A percentile compares a stretch with the other conserved stretches of the same genome.
These are phyloP conservation scores for Arge pagana DNA, from an alignment of 2,888 invertebrate genomes.

Conservation along the genomic window DNA sequence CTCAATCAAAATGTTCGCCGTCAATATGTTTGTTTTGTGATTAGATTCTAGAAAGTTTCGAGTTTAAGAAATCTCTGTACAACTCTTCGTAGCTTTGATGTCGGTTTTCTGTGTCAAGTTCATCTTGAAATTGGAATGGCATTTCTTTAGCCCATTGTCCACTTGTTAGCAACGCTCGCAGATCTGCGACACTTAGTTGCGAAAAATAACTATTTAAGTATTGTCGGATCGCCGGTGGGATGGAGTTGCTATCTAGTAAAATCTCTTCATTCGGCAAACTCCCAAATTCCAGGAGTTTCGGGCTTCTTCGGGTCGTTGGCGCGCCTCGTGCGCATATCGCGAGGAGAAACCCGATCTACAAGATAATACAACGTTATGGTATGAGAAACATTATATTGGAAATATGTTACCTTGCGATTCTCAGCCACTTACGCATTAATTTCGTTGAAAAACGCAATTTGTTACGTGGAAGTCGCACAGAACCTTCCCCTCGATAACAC, in stretches of 20 bases:
- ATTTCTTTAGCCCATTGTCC: conserved; percentile 6
- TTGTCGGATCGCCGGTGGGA: not conserved
- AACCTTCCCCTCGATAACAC: no score
- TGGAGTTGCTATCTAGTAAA: conserved; percentile 10
- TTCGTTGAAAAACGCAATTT: no score
- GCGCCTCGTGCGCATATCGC: not conserved
- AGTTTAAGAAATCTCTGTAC: conserved; percentile 10
- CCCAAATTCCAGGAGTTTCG: not conserved
- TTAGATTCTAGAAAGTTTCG: no score
- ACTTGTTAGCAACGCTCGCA: not conserved
- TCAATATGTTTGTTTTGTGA: no score
- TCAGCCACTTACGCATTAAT: no score
- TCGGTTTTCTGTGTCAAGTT: conserved; percentile 4
- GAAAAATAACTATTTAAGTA: conserved; percentile 14
- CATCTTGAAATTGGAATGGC: conserved; percentile 7
- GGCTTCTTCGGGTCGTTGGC: not conserved
- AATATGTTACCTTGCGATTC: no score
- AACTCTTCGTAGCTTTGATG: conserved; percentile 8
- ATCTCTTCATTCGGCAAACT: not conserved
- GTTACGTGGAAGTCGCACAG: no score
- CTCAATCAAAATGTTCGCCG: no score
- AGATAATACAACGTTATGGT: no score
- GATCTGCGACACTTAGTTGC: not conserved
- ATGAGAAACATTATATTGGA: no score
- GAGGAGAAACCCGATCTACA: conserved; percentile 5